phyloP scores from a whole-genome alignment of 1,140 invertebrate species.

The Lucilia sericata region DNA sequence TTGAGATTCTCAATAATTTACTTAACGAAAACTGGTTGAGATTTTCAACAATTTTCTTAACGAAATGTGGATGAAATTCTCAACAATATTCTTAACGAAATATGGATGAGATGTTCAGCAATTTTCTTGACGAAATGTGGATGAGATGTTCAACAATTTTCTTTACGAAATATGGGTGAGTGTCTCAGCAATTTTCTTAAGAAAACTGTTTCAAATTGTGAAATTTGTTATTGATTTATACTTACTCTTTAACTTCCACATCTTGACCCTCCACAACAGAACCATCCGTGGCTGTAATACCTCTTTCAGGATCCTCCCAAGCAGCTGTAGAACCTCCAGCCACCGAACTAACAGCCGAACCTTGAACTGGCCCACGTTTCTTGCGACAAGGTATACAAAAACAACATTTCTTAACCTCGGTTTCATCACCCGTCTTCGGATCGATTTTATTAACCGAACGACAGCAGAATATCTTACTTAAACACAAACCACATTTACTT shows the following conservation, averaged over 20 bases:
- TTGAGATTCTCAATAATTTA: too few relatives aligned
- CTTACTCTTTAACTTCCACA: conserved; percentile 54
- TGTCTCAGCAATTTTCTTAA: too few relatives aligned
- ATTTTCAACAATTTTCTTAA: too few relatives aligned
- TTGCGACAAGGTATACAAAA: conserved; percentile 65
- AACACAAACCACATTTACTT: conserved; percentile 60
- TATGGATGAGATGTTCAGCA: too few relatives aligned
- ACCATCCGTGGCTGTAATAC: conserved; percentile 59
- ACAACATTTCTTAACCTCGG: conserved; percentile 61
- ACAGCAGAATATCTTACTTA: conserved; percentile 65
- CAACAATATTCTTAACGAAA: too few relatives aligned
- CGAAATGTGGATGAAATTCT: too few relatives aligned
- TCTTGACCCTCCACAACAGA: conserved; percentile 62
- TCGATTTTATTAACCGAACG: conserved; percentile 65
- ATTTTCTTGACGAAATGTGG: too few relatives aligned
- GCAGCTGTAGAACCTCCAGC: conserved; percentile 50
- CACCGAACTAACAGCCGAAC: conserved; percentile 45
- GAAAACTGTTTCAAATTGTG: too few relatives aligned
- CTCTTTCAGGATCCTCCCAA: conserved; percentile 66
- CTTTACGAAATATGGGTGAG: too few relatives aligned
- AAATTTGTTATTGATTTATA: conserved; percentile 1
- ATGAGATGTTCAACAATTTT: too few relatives aligned
- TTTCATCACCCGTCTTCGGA: conserved; percentile 61
- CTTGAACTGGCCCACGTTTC: conserved; percentile 41
- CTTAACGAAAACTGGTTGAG: too few relatives aligned